Base-by-base conservation (phyloP, 2,113 vertebrate genomes). In the Barbus barbus region DNA sequence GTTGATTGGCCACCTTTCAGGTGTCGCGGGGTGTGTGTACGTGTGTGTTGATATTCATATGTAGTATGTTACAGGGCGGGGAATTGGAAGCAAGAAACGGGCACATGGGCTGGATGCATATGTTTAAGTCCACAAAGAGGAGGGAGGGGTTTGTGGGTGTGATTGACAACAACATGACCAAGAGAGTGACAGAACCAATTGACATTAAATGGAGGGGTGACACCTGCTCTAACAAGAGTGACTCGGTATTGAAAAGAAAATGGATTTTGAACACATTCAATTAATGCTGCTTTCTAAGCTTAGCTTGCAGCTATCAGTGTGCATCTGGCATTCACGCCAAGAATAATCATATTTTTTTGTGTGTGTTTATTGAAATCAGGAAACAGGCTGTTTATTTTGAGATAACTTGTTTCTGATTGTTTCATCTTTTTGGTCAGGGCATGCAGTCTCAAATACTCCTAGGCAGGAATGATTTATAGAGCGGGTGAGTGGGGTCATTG, bases 1-100 rank as follows among this genome's bases (percentile, higher is more conserved):
- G 93, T 94, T 95, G 93, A 94, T 95, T 95, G 94, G 92, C 94
- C 88, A 92, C 94, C 91, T 95, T 93, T 94, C 91, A 95, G 94
- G 94, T 95, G 93, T 92, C 93, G 91, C 91, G 88, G 87, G 89
- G 90, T 86, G 91, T 91, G 87, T 91, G 88, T 93, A 93, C 91
- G 93, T 91, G 90, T 91, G 92, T 93, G 92, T 92, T 83, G 85
- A 85, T 72, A 81, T 84, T 88, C 60, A 67, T 69, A 88, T 81
- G 81, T 86, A 81, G 69, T 81, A 82, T 86, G 74, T 87, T 82
- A 86, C 81, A 44, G 75, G 83, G 75, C 77, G 80, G 73, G 61
- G 63, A 63, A 76, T 44, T 71, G 79, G 77, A 82, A 84, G 61
- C 24, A 73, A n/a, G 78, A 48, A 24, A 75, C 2, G 53, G 75